phyloP scores from a whole-genome alignment of 2,113 vertebrate genomes.

The Ivindomyrus marchei region DNA sequence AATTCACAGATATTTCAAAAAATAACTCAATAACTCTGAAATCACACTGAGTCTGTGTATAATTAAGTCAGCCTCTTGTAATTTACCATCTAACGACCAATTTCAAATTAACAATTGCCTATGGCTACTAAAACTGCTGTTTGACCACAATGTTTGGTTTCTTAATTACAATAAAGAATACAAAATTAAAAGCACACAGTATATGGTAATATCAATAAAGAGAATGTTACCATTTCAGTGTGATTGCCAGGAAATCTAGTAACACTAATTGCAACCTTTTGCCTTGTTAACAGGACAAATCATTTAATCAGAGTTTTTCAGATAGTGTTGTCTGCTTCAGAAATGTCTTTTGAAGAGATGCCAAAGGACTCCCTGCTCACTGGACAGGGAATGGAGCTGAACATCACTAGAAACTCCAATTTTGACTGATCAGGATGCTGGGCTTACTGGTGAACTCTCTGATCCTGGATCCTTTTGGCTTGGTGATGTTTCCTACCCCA shows the following conservation, averaged over 20 bases:
- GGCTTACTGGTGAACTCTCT: not conserved
- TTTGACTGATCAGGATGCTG: not conserved
- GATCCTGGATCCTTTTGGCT: not conserved
- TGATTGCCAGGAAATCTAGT: not conserved
- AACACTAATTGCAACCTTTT: not conserved
- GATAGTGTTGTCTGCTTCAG: not conserved
- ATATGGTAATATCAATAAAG: not conserved
- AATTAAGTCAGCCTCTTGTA: not conserved
- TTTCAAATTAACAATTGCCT: not conserved
- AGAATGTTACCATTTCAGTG: not conserved
- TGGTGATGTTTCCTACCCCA: not conserved
- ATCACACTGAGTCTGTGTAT: not conserved
- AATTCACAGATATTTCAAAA: not conserved
- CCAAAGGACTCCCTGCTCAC: not conserved
- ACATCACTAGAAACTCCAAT: not conserved
- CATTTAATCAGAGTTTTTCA: not conserved
- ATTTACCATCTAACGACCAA: not conserved
- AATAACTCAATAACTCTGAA: not conserved
- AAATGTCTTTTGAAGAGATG: not conserved
- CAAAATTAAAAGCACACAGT: not conserved
- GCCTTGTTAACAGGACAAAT: not conserved
- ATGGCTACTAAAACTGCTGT: not conserved
- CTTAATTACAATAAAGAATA: not conserved
- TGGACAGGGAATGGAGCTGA: not conserved
- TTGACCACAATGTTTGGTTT: not conserved